A percentile compares a stretch with the other conserved stretches of the same genome.
Evolutionary conservation across 2,888 invertebrate species (phyloP).

Genomic region (Clistopyga incitator): DNA sequence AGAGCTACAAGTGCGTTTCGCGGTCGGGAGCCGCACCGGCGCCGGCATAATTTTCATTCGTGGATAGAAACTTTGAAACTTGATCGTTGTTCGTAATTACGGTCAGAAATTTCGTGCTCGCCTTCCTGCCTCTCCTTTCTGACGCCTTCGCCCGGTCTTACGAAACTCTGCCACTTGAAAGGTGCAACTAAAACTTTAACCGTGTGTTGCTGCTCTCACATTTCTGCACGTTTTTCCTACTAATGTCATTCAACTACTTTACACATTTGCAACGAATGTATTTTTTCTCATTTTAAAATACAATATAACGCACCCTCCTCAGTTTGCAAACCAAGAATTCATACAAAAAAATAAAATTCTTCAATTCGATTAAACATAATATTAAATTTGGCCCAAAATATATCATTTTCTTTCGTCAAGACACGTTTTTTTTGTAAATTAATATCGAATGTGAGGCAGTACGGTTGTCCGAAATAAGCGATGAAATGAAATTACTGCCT

Average conservation of each 20-base stretch:
- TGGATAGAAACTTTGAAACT: conserved; percentile 56
- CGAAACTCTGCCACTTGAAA: conserved; percentile 20
- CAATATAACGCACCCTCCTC: not conserved
- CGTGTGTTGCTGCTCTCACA: not conserved
- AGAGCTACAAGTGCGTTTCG: conserved; percentile 53
- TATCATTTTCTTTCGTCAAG: not conserved
- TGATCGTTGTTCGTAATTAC: conserved; percentile 44
- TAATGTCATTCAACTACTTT: conserved; percentile 14
- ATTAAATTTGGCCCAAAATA: no score
- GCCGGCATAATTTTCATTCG: conserved; percentile 55
- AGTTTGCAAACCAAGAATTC: not conserved
- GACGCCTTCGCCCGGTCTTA: conserved; percentile 14
- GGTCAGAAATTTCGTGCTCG: conserved; percentile 27
- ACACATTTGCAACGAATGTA: conserved; percentile 1
- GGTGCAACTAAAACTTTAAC: conserved; percentile 31
- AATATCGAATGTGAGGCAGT: no score
- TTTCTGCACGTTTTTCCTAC: not conserved
- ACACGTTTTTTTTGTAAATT: no score
- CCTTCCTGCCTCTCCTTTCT: conserved; percentile 14
- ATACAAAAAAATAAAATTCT: not conserved
- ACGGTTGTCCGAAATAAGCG: no score
- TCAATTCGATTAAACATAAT: no score
- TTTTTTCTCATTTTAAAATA: not conserved
- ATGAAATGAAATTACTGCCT: no score
- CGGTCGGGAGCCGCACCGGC: conserved; percentile 29